Conservation (phyloP, 1,140 invertebrate genomes). For the Lepidostoma basale region DNA sequence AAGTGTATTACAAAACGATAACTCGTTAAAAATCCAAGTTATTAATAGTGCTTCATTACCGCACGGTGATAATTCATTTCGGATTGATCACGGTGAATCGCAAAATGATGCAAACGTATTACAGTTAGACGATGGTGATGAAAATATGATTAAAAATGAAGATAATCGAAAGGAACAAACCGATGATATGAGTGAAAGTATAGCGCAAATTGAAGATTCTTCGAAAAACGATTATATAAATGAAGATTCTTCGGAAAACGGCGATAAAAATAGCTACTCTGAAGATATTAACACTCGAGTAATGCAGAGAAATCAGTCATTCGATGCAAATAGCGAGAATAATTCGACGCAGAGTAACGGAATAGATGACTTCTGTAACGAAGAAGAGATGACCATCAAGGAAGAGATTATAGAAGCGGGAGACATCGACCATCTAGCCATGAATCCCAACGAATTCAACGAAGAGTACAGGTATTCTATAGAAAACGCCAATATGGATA, state of each 20-base stretch:
- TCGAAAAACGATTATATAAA: background rate
- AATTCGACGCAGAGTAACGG: background rate
- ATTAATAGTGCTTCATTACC: background rate
- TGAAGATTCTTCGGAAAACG: background rate
- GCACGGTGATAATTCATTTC: background rate
- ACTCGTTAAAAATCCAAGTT: background rate
- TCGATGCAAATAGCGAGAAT: too few species aligned
- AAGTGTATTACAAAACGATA: background rate
- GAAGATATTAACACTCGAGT: background rate
- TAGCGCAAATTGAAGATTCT: background rate
- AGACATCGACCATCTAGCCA: background rate
- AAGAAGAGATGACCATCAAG: conserved; percentile 2
- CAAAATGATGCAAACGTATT: background rate
- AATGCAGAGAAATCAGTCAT: too few species aligned
- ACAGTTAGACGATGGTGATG: background rate
- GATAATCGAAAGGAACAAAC: background rate
- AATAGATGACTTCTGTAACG: background rate
- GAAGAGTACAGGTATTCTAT: too few species aligned
- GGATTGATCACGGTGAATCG: background rate
- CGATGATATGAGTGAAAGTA: background rate
- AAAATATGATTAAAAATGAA: background rate
- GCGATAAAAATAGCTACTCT: background rate
- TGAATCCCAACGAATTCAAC: background rate
- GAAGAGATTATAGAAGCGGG: background rate
- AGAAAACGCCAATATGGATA: background rate